phyloP scores from a whole-genome alignment of 2,113 vertebrate genomes.

The Catharus bicknelli region DNA sequence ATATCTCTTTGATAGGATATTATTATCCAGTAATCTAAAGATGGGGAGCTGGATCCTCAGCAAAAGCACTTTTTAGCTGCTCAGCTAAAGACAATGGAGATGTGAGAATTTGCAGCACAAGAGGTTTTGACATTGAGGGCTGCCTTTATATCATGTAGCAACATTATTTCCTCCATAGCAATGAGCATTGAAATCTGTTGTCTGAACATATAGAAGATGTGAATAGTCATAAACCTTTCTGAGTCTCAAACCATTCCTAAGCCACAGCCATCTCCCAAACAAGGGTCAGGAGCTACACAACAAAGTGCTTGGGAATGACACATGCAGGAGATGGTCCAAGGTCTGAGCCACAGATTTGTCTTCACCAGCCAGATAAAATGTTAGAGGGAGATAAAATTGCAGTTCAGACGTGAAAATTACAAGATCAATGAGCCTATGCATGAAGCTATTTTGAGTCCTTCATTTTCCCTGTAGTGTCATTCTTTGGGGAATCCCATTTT shows the following conservation, averaged over 20 bases:
- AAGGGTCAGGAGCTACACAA: background rate
- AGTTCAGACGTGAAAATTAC: background rate
- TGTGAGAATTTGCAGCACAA: background rate
- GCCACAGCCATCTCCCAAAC: background rate
- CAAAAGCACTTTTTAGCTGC: background rate
- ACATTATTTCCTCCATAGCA: background rate
- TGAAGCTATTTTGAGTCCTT: background rate
- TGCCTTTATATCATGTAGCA: background rate
- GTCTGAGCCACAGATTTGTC: background rate
- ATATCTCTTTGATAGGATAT: constrained; percentile 49
- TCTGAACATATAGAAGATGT: background rate
- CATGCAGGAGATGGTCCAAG: background rate
- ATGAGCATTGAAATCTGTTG: background rate
- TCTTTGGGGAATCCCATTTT: background rate
- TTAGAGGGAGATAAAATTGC: background rate
- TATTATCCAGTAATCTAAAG: constrained; percentile 36
- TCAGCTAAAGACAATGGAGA: background rate
- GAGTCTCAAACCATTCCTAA: background rate
- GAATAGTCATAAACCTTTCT: background rate
- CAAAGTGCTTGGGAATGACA: background rate
- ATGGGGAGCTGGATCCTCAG: background rate
- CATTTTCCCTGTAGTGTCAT: background rate
- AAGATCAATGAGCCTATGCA: background rate
- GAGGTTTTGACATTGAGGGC: background rate
- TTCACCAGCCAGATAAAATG: background rate